phyloP scores from a whole-genome alignment of 1,140 invertebrate species.

The Holotrichia oblita region DNA sequence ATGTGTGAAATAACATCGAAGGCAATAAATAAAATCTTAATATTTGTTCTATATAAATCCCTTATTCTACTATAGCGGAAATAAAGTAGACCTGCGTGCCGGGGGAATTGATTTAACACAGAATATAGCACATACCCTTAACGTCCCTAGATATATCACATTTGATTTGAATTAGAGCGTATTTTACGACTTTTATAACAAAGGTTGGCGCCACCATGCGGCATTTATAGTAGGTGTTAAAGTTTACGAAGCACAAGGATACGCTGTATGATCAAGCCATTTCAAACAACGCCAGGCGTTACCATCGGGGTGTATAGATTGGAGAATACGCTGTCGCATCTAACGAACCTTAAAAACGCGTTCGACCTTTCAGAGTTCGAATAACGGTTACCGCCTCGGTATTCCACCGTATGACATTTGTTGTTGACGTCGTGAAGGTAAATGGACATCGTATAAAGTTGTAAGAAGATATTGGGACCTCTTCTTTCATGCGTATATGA shows the following conservation, averaged over 20 bases:
- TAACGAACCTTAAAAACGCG: conserved; percentile 4
- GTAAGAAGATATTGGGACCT: not conserved
- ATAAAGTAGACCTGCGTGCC: conserved; percentile 11
- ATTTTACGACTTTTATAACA: conserved; percentile 33
- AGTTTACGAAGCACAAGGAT: conserved; percentile 30
- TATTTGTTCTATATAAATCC: not conserved
- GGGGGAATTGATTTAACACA: not conserved
- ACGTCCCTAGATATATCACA: conserved; percentile 1
- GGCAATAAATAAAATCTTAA: no score
- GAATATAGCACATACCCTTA: conserved; percentile 13
- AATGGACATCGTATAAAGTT: not conserved
- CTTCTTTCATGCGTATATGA: not conserved
- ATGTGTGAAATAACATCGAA: no score
- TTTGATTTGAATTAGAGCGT: conserved; percentile 32
- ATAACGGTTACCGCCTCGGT: not conserved
- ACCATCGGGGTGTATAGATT: not conserved
- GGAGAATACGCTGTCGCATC: conserved; percentile 1
- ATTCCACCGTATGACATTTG: conserved; percentile 11
- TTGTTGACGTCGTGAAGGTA: not conserved
- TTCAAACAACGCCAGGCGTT: not conserved
- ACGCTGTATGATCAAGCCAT: not conserved
- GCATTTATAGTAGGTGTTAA: conserved; percentile 35
- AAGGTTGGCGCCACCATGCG: conserved; percentile 33
- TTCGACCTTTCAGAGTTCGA: conserved; percentile 19
- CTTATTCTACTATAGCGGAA: not conserved